These are phyloP conservation scores for Drosophila ambigua DNA, from an alignment of 1,140 invertebrate genomes.

Conservation along the genomic window DNA sequence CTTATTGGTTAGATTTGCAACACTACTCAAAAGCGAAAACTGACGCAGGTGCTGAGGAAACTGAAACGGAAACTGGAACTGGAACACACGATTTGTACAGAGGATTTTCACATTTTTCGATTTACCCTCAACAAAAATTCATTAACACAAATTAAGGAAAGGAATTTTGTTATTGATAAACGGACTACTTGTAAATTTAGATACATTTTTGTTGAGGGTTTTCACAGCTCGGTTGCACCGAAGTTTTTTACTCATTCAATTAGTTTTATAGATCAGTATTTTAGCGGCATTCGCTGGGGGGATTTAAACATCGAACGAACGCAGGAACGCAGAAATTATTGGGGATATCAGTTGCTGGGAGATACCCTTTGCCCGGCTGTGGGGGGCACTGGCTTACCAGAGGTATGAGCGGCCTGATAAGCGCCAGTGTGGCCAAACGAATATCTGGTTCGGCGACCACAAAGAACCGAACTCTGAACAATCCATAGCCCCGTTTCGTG, in stretches of 20 bases:
- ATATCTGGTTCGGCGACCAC: constrained; percentile 80
- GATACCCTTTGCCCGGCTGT: constrained; percentile 31
- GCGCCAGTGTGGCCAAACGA: constrained; percentile 75
- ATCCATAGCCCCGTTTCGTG: constrained; percentile 71
- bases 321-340: constrained; percentile 38
- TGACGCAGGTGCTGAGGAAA: constrained; percentile 61
- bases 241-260: neutral
- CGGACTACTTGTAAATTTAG: too few species aligned
- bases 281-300: constrained; percentile 49
- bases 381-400: constrained; percentile 71
- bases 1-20: constrained; percentile 46
- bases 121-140: constrained; percentile 24
- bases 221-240: constrained; percentile 5
- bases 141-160: too few species aligned
- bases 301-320: constrained; percentile 60
- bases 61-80: constrained; percentile 45
- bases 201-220: constrained; percentile 22
- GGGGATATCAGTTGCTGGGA: constrained; percentile 30
- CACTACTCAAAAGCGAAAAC: constrained; percentile 52
- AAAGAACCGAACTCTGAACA: constrained; percentile 81
- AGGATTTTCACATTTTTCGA: constrained; percentile 29
- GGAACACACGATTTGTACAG: constrained; percentile 64
- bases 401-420: constrained; percentile 80
- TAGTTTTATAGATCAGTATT: constrained; percentile 5
- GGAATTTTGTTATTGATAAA: too few species aligned